phyloP scores from a whole-genome alignment of 2,113 vertebrate genomes.

The Lycaon pictus region DNA sequence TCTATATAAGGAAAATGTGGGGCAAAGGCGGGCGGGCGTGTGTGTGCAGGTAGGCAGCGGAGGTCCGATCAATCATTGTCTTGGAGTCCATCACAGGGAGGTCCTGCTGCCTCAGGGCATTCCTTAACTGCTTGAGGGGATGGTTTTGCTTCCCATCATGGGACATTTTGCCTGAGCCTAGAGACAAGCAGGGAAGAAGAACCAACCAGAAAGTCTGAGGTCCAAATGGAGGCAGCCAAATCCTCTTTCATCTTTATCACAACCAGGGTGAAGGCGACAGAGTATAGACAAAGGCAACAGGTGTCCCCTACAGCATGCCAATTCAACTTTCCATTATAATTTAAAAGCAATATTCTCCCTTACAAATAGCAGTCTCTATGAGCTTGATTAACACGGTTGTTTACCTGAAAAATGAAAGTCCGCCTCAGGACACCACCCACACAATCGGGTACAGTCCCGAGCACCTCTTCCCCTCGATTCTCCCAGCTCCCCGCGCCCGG shows the following conservation, averaged over 20 bases:
- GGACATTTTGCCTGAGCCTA: background rate
- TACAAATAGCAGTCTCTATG: background rate
- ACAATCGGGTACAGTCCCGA: background rate
- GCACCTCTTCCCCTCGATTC: background rate
- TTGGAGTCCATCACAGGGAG: background rate
- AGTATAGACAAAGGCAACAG: background rate
- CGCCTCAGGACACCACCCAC: background rate
- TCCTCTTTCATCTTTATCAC: background rate
- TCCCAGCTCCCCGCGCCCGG: background rate
- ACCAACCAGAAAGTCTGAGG: background rate
- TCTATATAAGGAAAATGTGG: background rate
- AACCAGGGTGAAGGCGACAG: background rate
- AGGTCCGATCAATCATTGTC: background rate
- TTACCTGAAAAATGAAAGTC: background rate
- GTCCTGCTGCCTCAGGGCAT: background rate
- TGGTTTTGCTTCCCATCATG: background rate
- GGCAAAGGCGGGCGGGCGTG: background rate
- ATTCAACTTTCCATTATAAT: background rate
- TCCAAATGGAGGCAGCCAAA: background rate
- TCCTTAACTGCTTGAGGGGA: background rate
- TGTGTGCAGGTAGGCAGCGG: background rate
- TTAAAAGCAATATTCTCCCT: background rate
- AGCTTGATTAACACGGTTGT: background rate
- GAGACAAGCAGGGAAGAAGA: background rate
- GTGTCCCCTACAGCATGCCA: background rate